Base-by-base conservation (phyloP, 2,888 invertebrate species). In the Drosophila nigricruria region DNA sequence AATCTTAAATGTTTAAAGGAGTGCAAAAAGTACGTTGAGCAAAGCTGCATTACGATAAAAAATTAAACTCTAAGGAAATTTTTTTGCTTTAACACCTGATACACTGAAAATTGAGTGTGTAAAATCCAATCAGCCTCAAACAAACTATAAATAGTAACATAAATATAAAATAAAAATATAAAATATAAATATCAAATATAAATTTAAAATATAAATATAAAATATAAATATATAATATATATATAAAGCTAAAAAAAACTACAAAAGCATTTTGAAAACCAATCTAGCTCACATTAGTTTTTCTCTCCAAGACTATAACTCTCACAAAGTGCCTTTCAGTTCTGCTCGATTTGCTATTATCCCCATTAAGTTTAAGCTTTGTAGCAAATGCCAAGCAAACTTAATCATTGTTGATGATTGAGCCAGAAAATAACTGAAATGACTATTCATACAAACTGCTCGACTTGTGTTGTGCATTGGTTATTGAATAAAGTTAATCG, bases 401-500 rank as follows among this genome's bases (percentile, higher is more conserved):
- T 12, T 5, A 47, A 47, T 47, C 27, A n/a, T 10, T 30, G n/a
- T 27, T n/a, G 5, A 10, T 18, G 47, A 49, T 30, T 30, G 6
- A 20, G 14, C 18, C 3, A 14, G 30, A 32, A 20, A 49, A 49
- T 20, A 27, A n/a, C 23, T 43, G 23, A 12, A 42, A 23, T 20
- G 10, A 14, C n/a, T 5, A n/a, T 49, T 18, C 18, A 47, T 27
- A 14, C 16, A 49, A 30, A 3, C 18, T 20, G 49, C 14, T 32
- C 18, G 6, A n/a, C 18, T 32, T 49, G 18, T 32, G 18, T 32
- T 49, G 30, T 20, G 49, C 8, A 3, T 49, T 49, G 30, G 49
- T 32, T 20, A 49, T 49, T 49, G 18, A 49, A 49, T 49, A 49
- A 49, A 20, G 32, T 12, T 49, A 49, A 49, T 30, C 49, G 32